Evolutionary conservation across 2,888 invertebrate genomes (phyloP).

Genomic region (Auanema sp.): DNA sequence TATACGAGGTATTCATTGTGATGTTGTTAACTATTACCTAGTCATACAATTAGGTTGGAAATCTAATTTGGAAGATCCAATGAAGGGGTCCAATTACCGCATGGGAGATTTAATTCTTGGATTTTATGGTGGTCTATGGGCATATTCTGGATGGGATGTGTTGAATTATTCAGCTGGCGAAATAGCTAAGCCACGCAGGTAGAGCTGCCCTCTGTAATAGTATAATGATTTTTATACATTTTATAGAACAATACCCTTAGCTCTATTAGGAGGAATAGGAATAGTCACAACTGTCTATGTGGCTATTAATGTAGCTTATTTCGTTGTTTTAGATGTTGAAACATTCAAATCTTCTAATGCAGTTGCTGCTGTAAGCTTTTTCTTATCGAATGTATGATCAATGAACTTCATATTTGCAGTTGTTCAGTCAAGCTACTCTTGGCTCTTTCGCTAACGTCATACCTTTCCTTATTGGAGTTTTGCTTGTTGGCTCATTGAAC

Average conservation of each 20-base stretch:
- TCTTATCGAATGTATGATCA: no score
- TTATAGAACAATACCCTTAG: conserved; percentile 58
- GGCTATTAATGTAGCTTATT: conserved; percentile 61
- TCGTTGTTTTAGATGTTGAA: conserved; percentile 62
- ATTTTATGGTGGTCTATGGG: conserved; percentile 62
- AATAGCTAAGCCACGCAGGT: conserved; percentile 54
- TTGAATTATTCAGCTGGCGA: conserved; percentile 61
- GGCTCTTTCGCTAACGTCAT: conserved; percentile 58
- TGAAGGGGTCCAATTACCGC: conserved; percentile 49
- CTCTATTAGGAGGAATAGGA: conserved; percentile 53
- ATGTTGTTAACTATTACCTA: background rate
- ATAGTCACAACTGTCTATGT: conserved; percentile 56
- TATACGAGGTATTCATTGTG: conserved; percentile 48
- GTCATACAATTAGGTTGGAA: conserved; percentile 36
- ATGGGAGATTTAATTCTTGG: conserved; percentile 58
- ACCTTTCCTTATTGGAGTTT: conserved; percentile 61
- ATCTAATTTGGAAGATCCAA: conserved; percentile 46
- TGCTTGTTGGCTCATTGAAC: conserved; percentile 62
- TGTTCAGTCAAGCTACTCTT: conserved; percentile 59
- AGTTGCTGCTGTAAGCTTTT: conserved; percentile 55
- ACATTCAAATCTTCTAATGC: conserved; percentile 61
- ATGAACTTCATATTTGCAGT: conserved; percentile 31
- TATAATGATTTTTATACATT: background rate
- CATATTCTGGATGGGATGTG: conserved; percentile 63
- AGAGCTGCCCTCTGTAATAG: background rate